Conservation (phyloP, 1,140 invertebrate species). For the Bombus haemorrhoidalis region DNA sequence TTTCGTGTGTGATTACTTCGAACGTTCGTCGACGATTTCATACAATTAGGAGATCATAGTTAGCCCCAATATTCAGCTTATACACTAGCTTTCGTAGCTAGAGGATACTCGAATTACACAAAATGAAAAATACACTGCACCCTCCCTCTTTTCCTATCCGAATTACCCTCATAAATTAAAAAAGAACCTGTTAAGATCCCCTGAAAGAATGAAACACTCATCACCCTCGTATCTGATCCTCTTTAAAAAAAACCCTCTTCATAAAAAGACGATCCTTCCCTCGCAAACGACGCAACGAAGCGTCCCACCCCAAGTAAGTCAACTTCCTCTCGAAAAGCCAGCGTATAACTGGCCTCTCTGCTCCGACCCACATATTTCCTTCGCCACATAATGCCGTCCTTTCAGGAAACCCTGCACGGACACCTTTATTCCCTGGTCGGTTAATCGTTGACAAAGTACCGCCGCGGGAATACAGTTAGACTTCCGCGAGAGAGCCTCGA, state of each 20-base stretch:
- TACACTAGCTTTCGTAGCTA: too few species aligned
- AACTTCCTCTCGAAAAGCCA: slow-evolving; percentile 9
- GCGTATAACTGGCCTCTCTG: background rate
- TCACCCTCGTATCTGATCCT: background rate
- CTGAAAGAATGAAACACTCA: background rate
- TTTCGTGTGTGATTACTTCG: too few species aligned
- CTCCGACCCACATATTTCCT: background rate
- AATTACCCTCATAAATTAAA: background rate
- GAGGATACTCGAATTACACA: too few species aligned
- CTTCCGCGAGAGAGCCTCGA: slow-evolving; percentile 39
- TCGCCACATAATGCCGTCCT: background rate
- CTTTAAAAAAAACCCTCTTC: too few species aligned
- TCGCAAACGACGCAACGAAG: background rate
- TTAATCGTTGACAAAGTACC: slow-evolving; percentile 59
- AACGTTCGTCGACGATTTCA: too few species aligned
- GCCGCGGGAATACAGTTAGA: slow-evolving; percentile 58
- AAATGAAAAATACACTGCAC: too few species aligned
- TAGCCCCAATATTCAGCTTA: too few species aligned
- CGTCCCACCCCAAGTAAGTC: slow-evolving; percentile 1
- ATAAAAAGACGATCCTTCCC: background rate
- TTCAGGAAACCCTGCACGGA: slow-evolving; percentile 6
- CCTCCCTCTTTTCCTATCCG: background rate
- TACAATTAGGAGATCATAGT: too few species aligned
- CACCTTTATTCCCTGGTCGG: slow-evolving; percentile 36
- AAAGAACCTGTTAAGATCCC: background rate